Percentiles rank a stretch among this genome's conserved stretches.
Evolutionary conservation across 2,797 vertebrate species (phyloP).

Genomic region (Cyclopterus lumpus): DNA sequence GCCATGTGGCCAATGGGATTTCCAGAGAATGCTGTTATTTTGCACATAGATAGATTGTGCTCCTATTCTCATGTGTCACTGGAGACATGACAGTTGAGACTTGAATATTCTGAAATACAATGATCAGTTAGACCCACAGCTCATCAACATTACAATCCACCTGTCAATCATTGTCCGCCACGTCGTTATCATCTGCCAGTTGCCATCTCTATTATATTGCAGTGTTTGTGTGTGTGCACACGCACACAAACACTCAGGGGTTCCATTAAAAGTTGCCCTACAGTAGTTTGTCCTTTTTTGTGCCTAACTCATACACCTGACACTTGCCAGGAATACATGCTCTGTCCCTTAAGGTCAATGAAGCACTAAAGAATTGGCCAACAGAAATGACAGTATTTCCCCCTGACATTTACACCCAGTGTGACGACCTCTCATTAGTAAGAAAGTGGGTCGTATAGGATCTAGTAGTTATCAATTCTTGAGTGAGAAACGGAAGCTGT

Average conservation of each 20-base stretch:
- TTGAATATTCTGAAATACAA: conserved; percentile 64
- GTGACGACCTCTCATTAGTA: conserved; percentile 82
- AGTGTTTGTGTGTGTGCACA: not conserved
- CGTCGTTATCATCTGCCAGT: not conserved
- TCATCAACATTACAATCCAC: conserved; percentile 65
- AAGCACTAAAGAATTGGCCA: conserved; percentile 68
- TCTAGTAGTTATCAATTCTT: conserved; percentile 74
- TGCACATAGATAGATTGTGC: conserved; percentile 37
- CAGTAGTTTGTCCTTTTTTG: conserved; percentile 73
- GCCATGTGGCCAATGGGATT: conserved; percentile 75
- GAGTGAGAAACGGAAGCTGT: conserved; percentile 64
- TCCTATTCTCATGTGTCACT: conserved; percentile 52
- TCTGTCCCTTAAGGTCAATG: conserved; percentile 77
- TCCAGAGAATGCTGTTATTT: conserved; percentile 59
- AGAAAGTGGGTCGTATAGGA: conserved; percentile 75
- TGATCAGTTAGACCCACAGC: conserved; percentile 45
- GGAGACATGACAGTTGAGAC: conserved; percentile 57
- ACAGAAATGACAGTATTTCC: conserved; percentile 71
- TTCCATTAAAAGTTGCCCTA: conserved; percentile 83
- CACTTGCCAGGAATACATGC: conserved; percentile 65
- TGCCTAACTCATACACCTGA: conserved; percentile 73
- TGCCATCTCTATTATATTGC: conserved; percentile 24
- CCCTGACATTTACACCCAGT: conserved; percentile 63
- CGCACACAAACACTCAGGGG: conserved; percentile 57
- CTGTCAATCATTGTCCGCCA: conserved; percentile 66